These are phyloP conservation scores for Zenarchopterus dispar DNA, from an alignment of 2,797 vertebrate species.

Conservation along the genomic window DNA sequence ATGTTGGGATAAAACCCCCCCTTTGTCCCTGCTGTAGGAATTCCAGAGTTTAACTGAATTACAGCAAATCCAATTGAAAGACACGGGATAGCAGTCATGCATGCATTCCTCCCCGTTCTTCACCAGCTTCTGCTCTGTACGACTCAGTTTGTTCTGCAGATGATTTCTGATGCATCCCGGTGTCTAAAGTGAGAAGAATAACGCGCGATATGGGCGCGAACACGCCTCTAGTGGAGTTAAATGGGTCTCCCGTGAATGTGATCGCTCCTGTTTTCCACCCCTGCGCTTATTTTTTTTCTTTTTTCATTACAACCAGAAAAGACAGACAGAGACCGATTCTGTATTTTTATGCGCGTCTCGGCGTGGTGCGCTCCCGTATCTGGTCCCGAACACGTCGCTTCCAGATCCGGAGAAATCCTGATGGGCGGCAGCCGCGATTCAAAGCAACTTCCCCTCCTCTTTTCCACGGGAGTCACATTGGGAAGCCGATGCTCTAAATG, in stretches of 20 bases:
- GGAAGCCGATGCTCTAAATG: slow-evolving; percentile 18
- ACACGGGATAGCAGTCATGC: slow-evolving; percentile 51
- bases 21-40: slow-evolving; percentile 73
- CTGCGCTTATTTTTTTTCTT: background rate
- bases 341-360: too few relatives aligned
- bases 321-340: too few relatives aligned
- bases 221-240: slow-evolving; percentile 39
- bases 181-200: slow-evolving; percentile 48
- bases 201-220: slow-evolving; percentile 21
- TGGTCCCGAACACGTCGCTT: slow-evolving; percentile 26
- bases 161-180: slow-evolving; percentile 7
- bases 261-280: slow-evolving; percentile 10
- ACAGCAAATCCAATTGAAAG: slow-evolving; percentile 58
- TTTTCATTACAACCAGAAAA: background rate
- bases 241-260: slow-evolving; percentile 46
- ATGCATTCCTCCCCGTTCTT: slow-evolving; percentile 61
- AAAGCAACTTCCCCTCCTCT: too few relatives aligned
- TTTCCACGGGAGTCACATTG: too few relatives aligned
- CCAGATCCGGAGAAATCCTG: slow-evolving; percentile 6
- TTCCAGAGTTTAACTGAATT: slow-evolving; percentile 77
- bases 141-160: too few relatives aligned
- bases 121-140: background rate
- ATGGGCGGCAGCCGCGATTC: slow-evolving; percentile 51
- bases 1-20: slow-evolving; percentile 71
- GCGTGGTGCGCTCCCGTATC: slow-evolving; percentile 34